phyloP scores from a whole-genome alignment of 1,140 invertebrate genomes.

The Drosophila arizonae region DNA sequence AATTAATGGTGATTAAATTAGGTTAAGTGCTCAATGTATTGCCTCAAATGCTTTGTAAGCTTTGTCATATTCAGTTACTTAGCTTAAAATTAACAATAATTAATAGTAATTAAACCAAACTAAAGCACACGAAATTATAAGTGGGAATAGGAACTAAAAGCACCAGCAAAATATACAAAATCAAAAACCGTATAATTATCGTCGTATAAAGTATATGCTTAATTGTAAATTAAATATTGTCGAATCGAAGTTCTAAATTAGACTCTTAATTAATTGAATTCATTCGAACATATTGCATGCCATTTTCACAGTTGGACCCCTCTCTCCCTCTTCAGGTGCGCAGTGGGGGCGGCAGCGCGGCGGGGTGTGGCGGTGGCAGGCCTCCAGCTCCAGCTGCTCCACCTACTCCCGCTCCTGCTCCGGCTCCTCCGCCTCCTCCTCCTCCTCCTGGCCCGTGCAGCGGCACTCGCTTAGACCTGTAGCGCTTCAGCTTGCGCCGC shows the following conservation, averaged over 20 bases:
- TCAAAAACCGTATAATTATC: constrained; percentile 7
- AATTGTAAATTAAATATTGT: constrained; percentile 48
- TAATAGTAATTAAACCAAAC: constrained; percentile 26
- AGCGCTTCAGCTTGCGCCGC: constrained; percentile 72
- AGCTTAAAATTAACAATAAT: constrained; percentile 52
- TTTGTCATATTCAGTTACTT: constrained; percentile 75
- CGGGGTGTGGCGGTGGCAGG: constrained; percentile 27
- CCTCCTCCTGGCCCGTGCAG: constrained; percentile 30
- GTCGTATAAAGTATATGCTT: not conserved
- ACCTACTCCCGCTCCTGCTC: constrained; percentile 24
- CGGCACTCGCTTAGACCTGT: constrained; percentile 61
- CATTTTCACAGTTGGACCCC: constrained; percentile 52
- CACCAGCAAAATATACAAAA: constrained; percentile 68
- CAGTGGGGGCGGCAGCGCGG: constrained; percentile 42
- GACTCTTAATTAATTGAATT: constrained; percentile 19
- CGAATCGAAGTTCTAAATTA: constrained; percentile 35
- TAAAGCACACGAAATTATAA: constrained; percentile 50
- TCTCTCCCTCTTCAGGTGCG: constrained; percentile 40
- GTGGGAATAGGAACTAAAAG: constrained; percentile 75
- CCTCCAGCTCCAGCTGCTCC: not conserved
- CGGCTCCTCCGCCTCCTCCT: constrained; percentile 2
- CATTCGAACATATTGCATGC: constrained; percentile 62
- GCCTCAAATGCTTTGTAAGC: constrained; percentile 81
- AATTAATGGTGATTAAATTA: constrained; percentile 24
- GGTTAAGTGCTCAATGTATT: constrained; percentile 50